Evolutionary conservation across 2,113 vertebrate species (phyloP).

Genomic region (Ammodytes marinus): DNA sequence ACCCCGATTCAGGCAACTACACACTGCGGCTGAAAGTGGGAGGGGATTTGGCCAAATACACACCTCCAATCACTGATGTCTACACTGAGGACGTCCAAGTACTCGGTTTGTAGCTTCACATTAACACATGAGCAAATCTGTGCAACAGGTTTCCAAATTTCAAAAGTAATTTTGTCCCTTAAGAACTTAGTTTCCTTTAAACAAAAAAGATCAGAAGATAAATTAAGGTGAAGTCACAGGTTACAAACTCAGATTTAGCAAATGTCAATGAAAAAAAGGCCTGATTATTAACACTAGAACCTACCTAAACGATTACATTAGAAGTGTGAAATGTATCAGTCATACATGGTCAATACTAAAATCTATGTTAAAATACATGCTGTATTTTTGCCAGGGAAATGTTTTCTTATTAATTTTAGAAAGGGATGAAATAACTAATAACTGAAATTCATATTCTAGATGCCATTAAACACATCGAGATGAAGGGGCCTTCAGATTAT

Average conservation of each 20-base stretch:
- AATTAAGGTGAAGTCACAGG: too few species aligned
- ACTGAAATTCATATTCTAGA: constrained; percentile 76
- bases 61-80: constrained; percentile 77
- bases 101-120: constrained; percentile 80
- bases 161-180: neutral
- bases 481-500: constrained; percentile 85
- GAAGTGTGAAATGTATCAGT: neutral
- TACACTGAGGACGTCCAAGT: constrained; percentile 86
- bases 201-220: too few species aligned
- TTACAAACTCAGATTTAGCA: too few species aligned
- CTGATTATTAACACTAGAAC: too few species aligned
- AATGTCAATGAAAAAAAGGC: too few species aligned
- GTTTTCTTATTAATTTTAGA: neutral
- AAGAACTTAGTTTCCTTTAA: too few species aligned
- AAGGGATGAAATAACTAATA: constrained; percentile 3
- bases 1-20: constrained; percentile 82
- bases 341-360: neutral
- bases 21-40: constrained; percentile 84
- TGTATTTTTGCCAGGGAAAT: neutral
- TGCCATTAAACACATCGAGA: constrained; percentile 86
- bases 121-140: neutral
- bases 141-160: neutral
- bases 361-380: neutral
- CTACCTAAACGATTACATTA: too few species aligned
- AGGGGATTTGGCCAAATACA: constrained; percentile 72